Conservation (phyloP, 2,888 invertebrate species). For the Leptinotarsa haldemani region DNA sequence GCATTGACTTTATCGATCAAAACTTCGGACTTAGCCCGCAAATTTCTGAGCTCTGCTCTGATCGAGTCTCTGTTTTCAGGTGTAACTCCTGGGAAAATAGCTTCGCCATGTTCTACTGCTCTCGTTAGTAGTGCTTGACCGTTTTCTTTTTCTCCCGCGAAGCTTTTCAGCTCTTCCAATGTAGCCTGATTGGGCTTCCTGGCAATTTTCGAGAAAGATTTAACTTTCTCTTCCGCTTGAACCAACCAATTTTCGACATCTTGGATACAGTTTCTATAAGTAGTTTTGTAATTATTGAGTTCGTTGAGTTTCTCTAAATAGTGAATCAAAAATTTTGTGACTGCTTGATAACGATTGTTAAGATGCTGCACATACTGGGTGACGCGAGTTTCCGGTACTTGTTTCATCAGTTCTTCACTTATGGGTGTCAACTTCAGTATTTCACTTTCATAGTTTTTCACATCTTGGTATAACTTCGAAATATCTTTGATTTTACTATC, state of each 20-base stretch:
- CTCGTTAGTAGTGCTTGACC: conserved; percentile 83
- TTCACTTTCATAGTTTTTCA: conserved; percentile 74
- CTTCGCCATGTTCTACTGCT: conserved; percentile 89
- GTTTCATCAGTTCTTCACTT: conserved; percentile 78
- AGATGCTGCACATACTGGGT: conserved; percentile 85
- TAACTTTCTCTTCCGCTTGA: conserved; percentile 80
- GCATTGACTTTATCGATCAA: conserved; percentile 86
- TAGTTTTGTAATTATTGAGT: conserved; percentile 76
- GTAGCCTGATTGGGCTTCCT: conserved; percentile 83
- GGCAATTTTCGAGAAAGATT: conserved; percentile 78
- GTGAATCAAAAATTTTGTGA: conserved; percentile 76
- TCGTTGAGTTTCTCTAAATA: conserved; percentile 80
- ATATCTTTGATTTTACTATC: conserved; percentile 78
- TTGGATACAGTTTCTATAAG: conserved; percentile 74
- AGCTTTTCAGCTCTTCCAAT: conserved; percentile 79
- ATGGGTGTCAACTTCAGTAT: conserved; percentile 76
- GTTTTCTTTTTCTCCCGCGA: conserved; percentile 79
- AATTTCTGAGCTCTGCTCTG: conserved; percentile 81
- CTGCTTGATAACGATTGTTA: conserved; percentile 79
- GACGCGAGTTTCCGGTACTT: conserved; percentile 86
- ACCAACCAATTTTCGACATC: conserved; percentile 84
- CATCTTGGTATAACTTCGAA: conserved; percentile 72
- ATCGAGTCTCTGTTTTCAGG: conserved; percentile 89
- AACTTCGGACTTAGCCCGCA: conserved; percentile 86
- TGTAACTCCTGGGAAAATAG: conserved; percentile 82